Conservation (phyloP, 2,888 invertebrate genomes). For the Lapara coniferarum region DNA sequence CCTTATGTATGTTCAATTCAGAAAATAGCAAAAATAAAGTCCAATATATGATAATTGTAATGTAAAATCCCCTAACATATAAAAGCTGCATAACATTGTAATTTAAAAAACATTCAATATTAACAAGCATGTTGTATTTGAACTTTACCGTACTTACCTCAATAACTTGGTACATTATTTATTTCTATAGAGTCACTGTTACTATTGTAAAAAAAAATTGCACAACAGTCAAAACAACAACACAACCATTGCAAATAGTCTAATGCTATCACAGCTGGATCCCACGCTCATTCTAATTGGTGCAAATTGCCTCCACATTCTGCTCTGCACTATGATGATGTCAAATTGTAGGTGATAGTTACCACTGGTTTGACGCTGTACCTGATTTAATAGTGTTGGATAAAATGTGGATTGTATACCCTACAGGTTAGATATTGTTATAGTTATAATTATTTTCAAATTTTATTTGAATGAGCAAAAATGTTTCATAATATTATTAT, state of each 20-base stretch:
- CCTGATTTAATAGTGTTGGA: background rate
- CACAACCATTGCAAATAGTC: background rate
- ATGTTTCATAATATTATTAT: background rate
- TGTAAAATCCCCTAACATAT: too few species aligned
- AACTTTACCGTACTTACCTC: too few species aligned
- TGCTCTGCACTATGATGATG: background rate
- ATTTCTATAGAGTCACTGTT: too few species aligned
- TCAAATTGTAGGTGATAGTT: constrained; percentile 3
- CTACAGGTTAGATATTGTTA: background rate
- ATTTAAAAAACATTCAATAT: too few species aligned
- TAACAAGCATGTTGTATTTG: too few species aligned
- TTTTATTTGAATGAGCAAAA: background rate
- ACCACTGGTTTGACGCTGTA: background rate
- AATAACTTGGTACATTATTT: too few species aligned
- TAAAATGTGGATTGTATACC: background rate
- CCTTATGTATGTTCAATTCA: too few species aligned
- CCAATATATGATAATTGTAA: too few species aligned
- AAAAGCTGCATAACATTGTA: too few species aligned
- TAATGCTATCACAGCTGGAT: background rate
- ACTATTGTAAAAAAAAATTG: too few species aligned
- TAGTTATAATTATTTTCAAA: background rate
- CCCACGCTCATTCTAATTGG: background rate
- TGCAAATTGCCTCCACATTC: background rate
- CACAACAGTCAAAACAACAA: too few species aligned
- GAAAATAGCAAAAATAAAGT: too few species aligned